Base-by-base conservation (phyloP, 2,113 vertebrate species). In the Brachyhypopomus occidentalis region DNA sequence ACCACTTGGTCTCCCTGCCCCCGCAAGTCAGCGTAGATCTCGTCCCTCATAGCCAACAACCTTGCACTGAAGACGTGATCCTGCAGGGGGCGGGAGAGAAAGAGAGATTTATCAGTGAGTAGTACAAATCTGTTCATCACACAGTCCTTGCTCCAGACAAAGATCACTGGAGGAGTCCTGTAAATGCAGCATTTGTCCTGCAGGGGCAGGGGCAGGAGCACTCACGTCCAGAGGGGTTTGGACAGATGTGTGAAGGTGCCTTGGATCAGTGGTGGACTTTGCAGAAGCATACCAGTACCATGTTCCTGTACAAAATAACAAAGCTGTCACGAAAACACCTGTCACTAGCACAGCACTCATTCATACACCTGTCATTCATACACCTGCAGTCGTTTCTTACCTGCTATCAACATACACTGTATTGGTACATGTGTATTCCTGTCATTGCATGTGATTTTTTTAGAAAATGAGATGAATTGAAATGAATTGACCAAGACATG, bases 261-360 rank as follows among this genome's bases (percentile, higher is more conserved):
- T 14, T 2, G 8, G 56, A 63, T 70, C 34, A 30, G 48, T 19
- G 2, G 27, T 12, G 5, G 70, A 19, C 25, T 36, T 17, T 48
- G 5, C 7, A 27, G 55, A 20, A n/a, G n/a, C 77, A n/a, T 36
- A 83, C 77, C 77, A 85, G 73, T 77, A 85, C 84, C 84, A 85
- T 48, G 77, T 11, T 30, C 84, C 84, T 85, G 67, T 22, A 76
- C 17, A 77, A 20, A 77, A 20, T 2, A 63, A 25, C 27, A 25
- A n/a, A 74, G 23, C n/a, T 5, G 20, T 11, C 1, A 27, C 20
- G n/a, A 9, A 67, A 27, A n/a, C n/a, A n/a, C 22, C 48, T 2
- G 55, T 17, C 36, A 30, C n/a, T n/a, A n/a, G n/a, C n/a, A n/a
- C n/a, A n/a, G n/a, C n/a, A n/a, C n/a, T n/a, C n/a, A n/a, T n/a